Evolutionary conservation across 2,113 vertebrate species (phyloP).

Genomic region (Agelaius phoeniceus): DNA sequence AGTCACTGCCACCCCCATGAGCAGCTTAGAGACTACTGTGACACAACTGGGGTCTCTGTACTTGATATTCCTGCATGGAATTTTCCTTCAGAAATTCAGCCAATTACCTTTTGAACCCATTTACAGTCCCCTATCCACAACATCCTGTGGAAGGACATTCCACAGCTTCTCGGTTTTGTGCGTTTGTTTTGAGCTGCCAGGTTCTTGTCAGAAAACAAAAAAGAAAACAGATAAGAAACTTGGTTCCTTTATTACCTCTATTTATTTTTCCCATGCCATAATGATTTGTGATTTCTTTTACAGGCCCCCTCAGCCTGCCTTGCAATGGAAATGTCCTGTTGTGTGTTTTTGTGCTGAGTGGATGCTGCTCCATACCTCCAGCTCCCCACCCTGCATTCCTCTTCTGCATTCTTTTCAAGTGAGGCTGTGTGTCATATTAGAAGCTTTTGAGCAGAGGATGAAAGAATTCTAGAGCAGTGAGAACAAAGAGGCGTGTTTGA

Average conservation of each 20-base stretch:
- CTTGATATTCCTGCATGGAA: background rate
- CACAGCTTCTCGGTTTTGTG: background rate
- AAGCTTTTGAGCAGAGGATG: background rate
- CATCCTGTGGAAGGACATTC: constrained; percentile 58
- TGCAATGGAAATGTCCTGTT: background rate
- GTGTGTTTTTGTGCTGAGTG: fast-evolving
- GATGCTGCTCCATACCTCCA: background rate
- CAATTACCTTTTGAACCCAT: constrained; percentile 37
- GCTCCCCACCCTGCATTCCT: background rate
- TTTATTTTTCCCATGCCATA: background rate
- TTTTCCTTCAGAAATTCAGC: constrained; percentile 34
- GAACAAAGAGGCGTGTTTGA: background rate
- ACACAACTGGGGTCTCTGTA: background rate
- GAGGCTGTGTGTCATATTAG: background rate
- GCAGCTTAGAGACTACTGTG: background rate
- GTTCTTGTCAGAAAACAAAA: background rate
- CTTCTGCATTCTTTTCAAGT: background rate
- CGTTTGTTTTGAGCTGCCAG: background rate
- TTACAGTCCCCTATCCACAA: constrained; percentile 1
- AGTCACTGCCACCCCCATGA: background rate
- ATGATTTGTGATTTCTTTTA: background rate
- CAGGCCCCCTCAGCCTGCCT: background rate
- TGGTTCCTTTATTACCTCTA: background rate
- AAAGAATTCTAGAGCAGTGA: background rate
- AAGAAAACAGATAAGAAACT: background rate